A percentile compares a stretch with the other conserved stretches of the same genome.
Evolutionary conservation across 2,888 invertebrate species (phyloP).

Genomic region (Suillia variegata): DNA sequence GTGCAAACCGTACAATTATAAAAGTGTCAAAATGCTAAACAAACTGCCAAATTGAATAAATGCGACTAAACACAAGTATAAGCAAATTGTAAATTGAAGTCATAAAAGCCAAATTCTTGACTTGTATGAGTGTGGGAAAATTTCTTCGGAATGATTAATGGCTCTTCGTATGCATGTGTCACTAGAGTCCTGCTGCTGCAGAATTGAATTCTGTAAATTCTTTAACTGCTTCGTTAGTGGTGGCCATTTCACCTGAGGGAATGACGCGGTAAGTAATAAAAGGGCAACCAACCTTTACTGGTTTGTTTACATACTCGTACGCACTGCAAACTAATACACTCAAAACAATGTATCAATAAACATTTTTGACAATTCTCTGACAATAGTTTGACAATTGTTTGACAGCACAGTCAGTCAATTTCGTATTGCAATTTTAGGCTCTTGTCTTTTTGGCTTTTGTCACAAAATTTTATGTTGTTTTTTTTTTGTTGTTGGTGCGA

Average conservation of each 20-base stretch:
- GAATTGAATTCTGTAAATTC: not conserved
- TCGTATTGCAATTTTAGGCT: not conserved
- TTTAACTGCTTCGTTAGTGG: too few species aligned
- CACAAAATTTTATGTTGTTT: slow-evolving; percentile 2
- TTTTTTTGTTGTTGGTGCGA: not conserved
- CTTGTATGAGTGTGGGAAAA: not conserved
- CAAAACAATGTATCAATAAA: not conserved
- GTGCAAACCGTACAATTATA: too few species aligned
- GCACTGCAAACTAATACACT: not conserved
- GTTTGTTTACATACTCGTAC: not conserved
- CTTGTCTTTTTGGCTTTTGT: not conserved
- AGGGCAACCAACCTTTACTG: not conserved
- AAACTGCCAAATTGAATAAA: not conserved
- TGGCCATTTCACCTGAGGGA: too few species aligned
- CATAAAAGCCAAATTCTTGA: not conserved
- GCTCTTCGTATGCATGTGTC: not conserved
- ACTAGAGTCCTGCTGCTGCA: not conserved
- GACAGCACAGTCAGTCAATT: too few species aligned
- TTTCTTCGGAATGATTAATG: slow-evolving; percentile 5
- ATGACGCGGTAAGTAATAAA: too few species aligned
- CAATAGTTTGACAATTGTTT: not conserved
- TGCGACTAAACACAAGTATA: not conserved
- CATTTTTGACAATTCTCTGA: not conserved
- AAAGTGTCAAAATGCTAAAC: too few species aligned
- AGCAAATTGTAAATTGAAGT: not conserved